Conservation (phyloP, 2,888 invertebrate genomes). For the Encarsia formosa region DNA sequence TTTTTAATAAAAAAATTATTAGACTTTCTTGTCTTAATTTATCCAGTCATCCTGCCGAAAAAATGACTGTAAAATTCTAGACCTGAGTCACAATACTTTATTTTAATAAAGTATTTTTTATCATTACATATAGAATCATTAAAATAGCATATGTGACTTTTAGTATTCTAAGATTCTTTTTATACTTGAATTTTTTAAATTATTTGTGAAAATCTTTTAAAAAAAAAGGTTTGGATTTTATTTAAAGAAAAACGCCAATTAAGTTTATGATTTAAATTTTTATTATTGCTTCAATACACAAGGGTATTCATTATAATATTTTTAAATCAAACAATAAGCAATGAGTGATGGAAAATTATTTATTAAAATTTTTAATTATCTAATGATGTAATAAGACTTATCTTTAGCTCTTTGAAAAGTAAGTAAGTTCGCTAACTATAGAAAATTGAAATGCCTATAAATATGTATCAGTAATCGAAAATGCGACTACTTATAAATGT, state of each 20-base stretch:
- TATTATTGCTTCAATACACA: slow-evolving; percentile 30
- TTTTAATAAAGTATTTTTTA: slow-evolving; percentile 12
- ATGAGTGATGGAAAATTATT: slow-evolving; percentile 23
- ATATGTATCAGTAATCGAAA: not conserved
- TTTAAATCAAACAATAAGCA: slow-evolving; percentile 1
- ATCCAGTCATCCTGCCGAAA: too few relatives aligned
- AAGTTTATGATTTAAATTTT: slow-evolving; percentile 18
- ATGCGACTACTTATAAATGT: not conserved
- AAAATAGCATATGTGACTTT: slow-evolving; percentile 4
- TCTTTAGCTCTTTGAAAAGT: slow-evolving; percentile 15
- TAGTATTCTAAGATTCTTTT: slow-evolving; percentile 10
- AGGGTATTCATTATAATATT: slow-evolving; percentile 3
- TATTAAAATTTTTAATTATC: slow-evolving; percentile 6
- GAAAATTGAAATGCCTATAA: slow-evolving; percentile 11
- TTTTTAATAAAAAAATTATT: too few relatives aligned
- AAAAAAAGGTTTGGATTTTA: not conserved
- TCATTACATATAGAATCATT: not conserved
- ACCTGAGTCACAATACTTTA: too few relatives aligned
- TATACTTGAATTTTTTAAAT: slow-evolving; percentile 10
- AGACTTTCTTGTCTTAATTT: too few relatives aligned
- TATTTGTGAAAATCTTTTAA: not conserved
- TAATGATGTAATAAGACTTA: slow-evolving; percentile 4
- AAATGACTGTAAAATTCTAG: too few relatives aligned
- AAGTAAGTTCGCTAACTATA: slow-evolving; percentile 14
- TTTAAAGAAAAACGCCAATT: not conserved